A percentile compares a stretch with the other conserved stretches of the same genome.
phyloP scores from a whole-genome alignment of 2,113 vertebrate genomes.

The Aegithalos caudatus region DNA sequence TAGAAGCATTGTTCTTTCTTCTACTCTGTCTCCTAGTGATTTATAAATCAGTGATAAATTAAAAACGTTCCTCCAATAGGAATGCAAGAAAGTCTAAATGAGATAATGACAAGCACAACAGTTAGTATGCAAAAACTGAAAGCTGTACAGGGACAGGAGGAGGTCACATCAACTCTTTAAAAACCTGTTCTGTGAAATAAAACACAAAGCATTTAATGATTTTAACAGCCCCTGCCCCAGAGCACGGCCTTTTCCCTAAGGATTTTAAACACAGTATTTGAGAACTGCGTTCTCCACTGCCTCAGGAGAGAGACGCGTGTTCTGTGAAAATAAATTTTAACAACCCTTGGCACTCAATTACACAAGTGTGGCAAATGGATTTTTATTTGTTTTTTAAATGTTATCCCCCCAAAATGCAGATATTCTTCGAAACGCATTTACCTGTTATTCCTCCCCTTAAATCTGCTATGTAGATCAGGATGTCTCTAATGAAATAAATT shows the following conservation, averaged over 20 bases:
- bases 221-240: neutral
- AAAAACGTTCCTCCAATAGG: neutral
- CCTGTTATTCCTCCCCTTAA: neutral
- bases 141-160: neutral
- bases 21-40: neutral
- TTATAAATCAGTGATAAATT: neutral
- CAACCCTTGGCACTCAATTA: neutral
- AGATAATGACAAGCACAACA: neutral
- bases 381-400: neutral
- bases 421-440: neutral
- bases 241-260: neutral
- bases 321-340: neutral
- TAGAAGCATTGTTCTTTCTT: neutral
- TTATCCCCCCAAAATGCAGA: neutral
- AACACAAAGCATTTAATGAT: neutral
- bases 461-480: neutral
- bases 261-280: neutral
- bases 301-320: neutral
- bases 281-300: accelerated
- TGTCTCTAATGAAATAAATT: neutral
- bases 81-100: neutral
- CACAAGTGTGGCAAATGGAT: accelerated
- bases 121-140: neutral
- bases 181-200: neutral
- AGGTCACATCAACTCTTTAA: neutral